Base-by-base conservation (phyloP, 2,113 vertebrate genomes). In the Prinia subflava region DNA sequence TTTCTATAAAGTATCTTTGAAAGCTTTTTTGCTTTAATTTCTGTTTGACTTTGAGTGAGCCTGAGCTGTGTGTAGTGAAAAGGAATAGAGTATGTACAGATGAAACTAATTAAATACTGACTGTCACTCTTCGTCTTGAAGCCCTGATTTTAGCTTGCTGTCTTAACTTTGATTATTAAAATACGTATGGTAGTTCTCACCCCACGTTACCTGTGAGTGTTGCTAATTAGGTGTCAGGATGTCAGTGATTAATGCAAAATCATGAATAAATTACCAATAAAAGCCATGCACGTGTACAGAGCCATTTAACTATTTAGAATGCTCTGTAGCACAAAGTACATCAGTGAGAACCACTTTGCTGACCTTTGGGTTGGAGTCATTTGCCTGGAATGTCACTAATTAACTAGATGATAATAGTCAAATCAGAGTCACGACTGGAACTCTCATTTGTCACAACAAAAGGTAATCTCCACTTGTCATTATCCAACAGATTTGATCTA, bases 161-260 rank as follows among this genome's bases (percentile, higher is more conserved):
- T 90, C 71, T 96, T 75, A 70, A 86, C 85, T 92, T 92, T 92
- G 82, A 87, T 94, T 89, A 83, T 95, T 90, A 81, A 92, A 95
- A 95, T 74, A 86, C 1, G 2, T 86, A 10, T 78, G 83, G 76
- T 92, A 70, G 75, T 63, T 90, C 76, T 96, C 88, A 81, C 90
- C 90, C 92, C 44, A 37, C 5, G 2, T 88, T 94, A 94, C 93
- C 88, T 95, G 92, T 59, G 71, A 95, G 49, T 78, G 79, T 81
- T 95, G 44, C 95, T 97, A 94, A 97, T 97, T 96, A 95, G 92
- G 47, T 89, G 87, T 90, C 94, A 95, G 90, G 85, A 95, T 95
- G 93, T 95, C 95, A 92, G 92, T 96, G 93, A 96, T 95, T 94
- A 96, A 95, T 94, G 68, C 62, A 84, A 90, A 94, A 86, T 89